phyloP scores from a whole-genome alignment of 2,113 vertebrate species.

The Geothlypis trichas region DNA sequence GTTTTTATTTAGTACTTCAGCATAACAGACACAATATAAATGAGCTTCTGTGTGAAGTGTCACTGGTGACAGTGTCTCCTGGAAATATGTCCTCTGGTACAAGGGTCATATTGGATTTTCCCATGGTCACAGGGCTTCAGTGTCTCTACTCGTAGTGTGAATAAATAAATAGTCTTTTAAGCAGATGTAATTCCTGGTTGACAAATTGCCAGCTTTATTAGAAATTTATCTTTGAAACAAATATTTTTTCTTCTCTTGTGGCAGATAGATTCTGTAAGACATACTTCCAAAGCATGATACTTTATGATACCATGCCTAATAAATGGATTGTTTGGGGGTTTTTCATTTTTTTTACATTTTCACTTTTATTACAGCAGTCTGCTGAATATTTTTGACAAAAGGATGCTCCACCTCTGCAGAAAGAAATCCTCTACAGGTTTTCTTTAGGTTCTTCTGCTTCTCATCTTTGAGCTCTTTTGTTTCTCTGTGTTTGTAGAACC shows the following conservation, averaged over 20 bases:
- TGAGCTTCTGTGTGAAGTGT: not conserved
- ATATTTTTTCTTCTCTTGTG: not conserved
- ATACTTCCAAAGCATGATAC: not conserved
- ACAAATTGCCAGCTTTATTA: not conserved
- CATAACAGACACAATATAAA: not conserved
- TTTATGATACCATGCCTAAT: not conserved
- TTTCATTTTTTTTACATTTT: not conserved
- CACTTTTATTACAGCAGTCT: not conserved
- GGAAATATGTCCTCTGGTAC: not conserved
- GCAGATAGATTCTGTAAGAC: not conserved
- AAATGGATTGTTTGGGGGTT: not conserved
- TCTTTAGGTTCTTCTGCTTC: not conserved
- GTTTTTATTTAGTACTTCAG: not conserved
- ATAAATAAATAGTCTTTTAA: not conserved
- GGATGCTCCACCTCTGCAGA: not conserved
- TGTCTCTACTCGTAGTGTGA: not conserved
- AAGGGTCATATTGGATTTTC: not conserved
- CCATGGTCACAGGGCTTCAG: accelerated
- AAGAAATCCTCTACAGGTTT: not conserved
- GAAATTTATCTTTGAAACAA: not conserved
- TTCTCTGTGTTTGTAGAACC: not conserved
- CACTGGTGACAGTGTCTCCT: not conserved
- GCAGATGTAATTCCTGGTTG: not conserved
- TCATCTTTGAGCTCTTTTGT: not conserved
- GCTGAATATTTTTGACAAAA: not conserved